These are phyloP conservation scores for Polypedilum pembai DNA, from an alignment of 1,140 invertebrate genomes.

Conservation along the genomic window DNA sequence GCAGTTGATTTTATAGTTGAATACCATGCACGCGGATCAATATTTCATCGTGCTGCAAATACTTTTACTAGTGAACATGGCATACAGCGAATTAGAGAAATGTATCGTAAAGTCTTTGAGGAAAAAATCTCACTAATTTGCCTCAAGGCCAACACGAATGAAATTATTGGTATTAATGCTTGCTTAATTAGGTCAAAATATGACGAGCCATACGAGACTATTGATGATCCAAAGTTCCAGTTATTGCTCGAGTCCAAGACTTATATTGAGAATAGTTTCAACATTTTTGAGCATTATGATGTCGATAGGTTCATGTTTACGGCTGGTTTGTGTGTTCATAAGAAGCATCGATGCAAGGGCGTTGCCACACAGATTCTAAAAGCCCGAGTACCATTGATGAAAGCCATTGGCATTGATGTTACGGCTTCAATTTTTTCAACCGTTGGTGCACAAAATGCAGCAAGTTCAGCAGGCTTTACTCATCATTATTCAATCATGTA, in stretches of 20 bases:
- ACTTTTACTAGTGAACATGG: slow-evolving; percentile 15
- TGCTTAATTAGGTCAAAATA: neutral
- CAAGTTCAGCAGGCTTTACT: neutral
- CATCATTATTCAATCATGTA: neutral
- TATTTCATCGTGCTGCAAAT: slow-evolving; percentile 22
- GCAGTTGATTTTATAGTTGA: slow-evolving; percentile 23
- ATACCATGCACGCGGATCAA: slow-evolving; percentile 17
- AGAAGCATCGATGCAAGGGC: neutral
- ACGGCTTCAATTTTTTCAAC: slow-evolving; percentile 18
- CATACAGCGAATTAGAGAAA: neutral
- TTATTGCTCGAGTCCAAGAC: neutral
- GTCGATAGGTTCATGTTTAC: slow-evolving; percentile 2
- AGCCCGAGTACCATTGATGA: neutral
- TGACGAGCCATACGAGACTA: neutral
- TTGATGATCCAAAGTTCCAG: neutral
- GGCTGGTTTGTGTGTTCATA: slow-evolving; percentile 7
- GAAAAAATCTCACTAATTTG: slow-evolving; percentile 24
- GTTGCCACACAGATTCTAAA: neutral
- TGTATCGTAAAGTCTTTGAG: slow-evolving; percentile 1
- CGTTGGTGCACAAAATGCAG: slow-evolving; percentile 1
- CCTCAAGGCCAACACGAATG: slow-evolving; percentile 3
- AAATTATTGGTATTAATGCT: slow-evolving; percentile 15
- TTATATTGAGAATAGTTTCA: neutral
- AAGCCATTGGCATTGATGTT: neutral
- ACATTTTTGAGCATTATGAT: neutral